These are phyloP conservation scores for Oxyura jamaicensis DNA, from an alignment of 2,113 vertebrate genomes.

Conservation along the genomic window DNA sequence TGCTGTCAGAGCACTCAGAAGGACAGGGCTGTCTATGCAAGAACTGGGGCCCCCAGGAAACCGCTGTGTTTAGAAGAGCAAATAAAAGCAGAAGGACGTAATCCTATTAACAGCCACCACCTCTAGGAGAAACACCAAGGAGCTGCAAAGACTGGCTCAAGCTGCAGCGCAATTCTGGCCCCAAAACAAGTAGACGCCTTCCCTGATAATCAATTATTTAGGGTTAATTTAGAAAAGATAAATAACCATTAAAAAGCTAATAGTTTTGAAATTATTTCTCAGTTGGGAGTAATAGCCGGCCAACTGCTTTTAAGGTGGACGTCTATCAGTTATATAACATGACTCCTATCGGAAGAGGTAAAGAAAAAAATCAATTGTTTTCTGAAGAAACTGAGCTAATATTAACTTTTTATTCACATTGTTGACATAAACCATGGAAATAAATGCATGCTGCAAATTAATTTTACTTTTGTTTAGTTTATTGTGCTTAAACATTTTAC, in stretches of 20 bases:
- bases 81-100: not conserved
- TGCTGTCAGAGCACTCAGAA: not conserved
- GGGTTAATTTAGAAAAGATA: not conserved
- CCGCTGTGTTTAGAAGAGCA: not conserved
- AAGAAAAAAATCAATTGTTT: not conserved
- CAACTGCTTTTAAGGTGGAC: not conserved
- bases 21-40: not conserved
- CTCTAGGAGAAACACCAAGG: not conserved
- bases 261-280: not conserved
- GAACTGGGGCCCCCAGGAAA: not conserved
- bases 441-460: not conserved
- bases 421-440: not conserved
- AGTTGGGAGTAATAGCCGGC: not conserved
- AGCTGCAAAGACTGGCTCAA: not conserved
- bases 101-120: not conserved
- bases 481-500: not conserved
- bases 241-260: not conserved
- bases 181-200: not conserved
- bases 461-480: not conserved
- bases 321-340: not conserved
- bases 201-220: not conserved
- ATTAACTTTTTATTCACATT: not conserved
- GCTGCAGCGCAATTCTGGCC: not conserved
- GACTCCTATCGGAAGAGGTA: not conserved
- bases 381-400: not conserved